Evolutionary conservation across 1,140 invertebrate species (phyloP), one percentile per base, ranked within the genome.

Genomic region (Bombus cullumanus): DNA sequence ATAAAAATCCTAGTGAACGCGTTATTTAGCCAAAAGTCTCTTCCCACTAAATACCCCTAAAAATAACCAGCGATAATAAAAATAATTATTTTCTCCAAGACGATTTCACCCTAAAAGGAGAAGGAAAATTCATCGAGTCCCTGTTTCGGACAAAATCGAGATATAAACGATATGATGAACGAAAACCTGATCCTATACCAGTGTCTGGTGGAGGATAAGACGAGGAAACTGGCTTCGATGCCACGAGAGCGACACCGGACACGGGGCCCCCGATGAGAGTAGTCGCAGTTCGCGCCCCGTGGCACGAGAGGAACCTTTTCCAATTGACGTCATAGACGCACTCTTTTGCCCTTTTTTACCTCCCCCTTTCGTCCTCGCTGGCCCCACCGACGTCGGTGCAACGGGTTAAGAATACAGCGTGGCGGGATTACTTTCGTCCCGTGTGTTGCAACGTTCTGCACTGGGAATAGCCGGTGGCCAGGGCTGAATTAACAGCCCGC

Each of bases 291-390:
- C 89, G 89, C 84, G 86, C 83, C 86, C 80, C 89, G 91, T 92
- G 91, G 89, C 88, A 86, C 77, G 87, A 88, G 83, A 87, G 88
- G 92, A 92, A 93, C 92, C 93, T 94, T 94, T 94, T 94, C 93
- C 92, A 91, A 94, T 93, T 94, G 93, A 94, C 93, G 93, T 94
- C 93, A 94, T 92, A 88, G 92, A 85, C 89, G 83, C 85, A 89
- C 92, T 92, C 88, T 88, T 87, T 92, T 88, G 86, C 89, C 89
- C 90, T 91, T 93, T 91, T 92, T 92, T 86, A 72, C 69, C 77
- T 88, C 66, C 85, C 86, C 86, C 86, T 82, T 85, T 74, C 88
- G 88, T 82, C 86, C 69, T 86, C 83, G 78, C 89, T 78, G 73
- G 81, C 86, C 78, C 89, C 88, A 88, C 84, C 90, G 86, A 83